Evolutionary conservation across 2,888 invertebrate species (phyloP).

Genomic region (Drosophila parthenogenetica): DNA sequence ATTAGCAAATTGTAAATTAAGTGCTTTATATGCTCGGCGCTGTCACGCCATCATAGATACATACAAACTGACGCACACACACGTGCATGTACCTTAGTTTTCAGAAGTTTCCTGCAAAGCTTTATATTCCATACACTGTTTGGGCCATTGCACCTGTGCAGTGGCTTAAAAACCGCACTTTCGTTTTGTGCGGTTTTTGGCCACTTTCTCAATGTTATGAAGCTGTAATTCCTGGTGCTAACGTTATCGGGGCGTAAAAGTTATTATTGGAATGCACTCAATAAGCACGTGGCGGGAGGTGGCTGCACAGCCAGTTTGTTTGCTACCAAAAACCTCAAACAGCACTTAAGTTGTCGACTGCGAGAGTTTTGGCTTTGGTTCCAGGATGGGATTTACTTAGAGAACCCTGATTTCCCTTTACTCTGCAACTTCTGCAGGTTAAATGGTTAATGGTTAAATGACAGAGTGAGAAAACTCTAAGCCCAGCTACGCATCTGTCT

Average conservation of each 20-base stretch:
- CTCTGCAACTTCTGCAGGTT: background rate
- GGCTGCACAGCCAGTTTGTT: slow-evolving; percentile 44
- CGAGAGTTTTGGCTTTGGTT: slow-evolving; percentile 51
- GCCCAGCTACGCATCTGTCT: slow-evolving; percentile 18
- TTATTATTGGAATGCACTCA: slow-evolving; percentile 74
- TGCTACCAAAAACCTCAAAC: slow-evolving; percentile 67
- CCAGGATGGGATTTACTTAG: slow-evolving; percentile 34
- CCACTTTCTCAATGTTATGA: slow-evolving; percentile 56
- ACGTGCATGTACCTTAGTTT: background rate
- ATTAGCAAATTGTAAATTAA: slow-evolving; percentile 79
- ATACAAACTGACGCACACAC: background rate
- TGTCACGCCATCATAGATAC: slow-evolving; percentile 13
- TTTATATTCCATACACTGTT: slow-evolving; percentile 37
- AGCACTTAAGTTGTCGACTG: slow-evolving; percentile 75
- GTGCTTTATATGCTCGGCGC: slow-evolving; percentile 63
- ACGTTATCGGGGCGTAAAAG: slow-evolving; percentile 74
- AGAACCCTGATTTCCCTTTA: background rate
- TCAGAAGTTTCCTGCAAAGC: background rate
- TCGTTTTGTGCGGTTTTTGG: slow-evolving; percentile 68
- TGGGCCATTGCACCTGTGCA: slow-evolving; percentile 53
- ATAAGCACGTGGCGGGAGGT: slow-evolving; percentile 21
- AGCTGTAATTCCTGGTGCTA: slow-evolving; percentile 42
- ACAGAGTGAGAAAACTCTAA: background rate
- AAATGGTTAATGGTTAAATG: slow-evolving; percentile 11
- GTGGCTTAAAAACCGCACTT: slow-evolving; percentile 56